phyloP scores from a whole-genome alignment of 2,888 invertebrate genomes.

The Melanargia galathea region DNA sequence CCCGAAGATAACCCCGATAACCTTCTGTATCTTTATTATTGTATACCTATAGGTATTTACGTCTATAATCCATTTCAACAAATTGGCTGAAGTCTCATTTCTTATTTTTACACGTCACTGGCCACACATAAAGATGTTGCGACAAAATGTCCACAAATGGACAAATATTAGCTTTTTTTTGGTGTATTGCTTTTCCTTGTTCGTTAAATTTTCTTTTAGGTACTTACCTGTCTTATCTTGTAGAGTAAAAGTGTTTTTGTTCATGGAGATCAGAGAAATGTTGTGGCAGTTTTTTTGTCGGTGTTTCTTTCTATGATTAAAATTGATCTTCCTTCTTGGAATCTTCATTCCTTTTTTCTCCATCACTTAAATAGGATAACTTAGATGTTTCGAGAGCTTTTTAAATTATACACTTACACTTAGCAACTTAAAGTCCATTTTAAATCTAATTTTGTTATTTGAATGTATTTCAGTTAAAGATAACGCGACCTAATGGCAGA shows the following conservation, averaged over 20 bases:
- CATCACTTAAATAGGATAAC: background rate
- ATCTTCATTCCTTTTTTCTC: background rate
- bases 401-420: too few species aligned
- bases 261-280: background rate
- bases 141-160: background rate
- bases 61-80: background rate
- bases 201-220: background rate
- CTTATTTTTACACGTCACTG: slow-evolving; percentile 3
- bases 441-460: too few species aligned
- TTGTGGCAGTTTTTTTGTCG: background rate
- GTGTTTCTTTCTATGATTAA: background rate
- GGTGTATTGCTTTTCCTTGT: slow-evolving; percentile 5
- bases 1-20: background rate
- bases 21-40: slow-evolving; percentile 4
- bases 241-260: background rate
- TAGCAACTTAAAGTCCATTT: too few species aligned
- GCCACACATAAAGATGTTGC: slow-evolving; percentile 8
- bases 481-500: too few species aligned
- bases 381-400: too few species aligned
- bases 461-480: too few species aligned
- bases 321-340: background rate
- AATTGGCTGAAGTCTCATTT: slow-evolving; percentile 1
- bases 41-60: background rate
- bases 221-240: too few species aligned
- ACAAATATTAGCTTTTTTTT: slow-evolving; percentile 12